Percentiles rank a stretch among this genome's conserved stretches.
These are phyloP conservation scores for Nemopilema nomurai DNA, from an alignment of 30 jellyfish, hydroid and myxozoan genomes.

Conservation along the genomic window DNA sequence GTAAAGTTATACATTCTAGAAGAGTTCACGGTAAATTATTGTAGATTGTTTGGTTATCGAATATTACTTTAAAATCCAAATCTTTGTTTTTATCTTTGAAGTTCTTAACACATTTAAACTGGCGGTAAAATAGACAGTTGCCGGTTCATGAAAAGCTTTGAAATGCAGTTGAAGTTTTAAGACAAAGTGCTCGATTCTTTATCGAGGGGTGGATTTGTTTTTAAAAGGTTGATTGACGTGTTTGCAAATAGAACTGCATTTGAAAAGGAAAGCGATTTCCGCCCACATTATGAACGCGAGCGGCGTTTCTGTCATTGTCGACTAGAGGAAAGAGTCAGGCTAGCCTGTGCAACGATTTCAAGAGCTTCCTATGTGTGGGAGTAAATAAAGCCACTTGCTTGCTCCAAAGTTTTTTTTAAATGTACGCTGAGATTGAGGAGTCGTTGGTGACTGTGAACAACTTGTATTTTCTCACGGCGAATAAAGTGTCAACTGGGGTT, in stretches of 20 bases:
- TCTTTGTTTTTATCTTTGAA: not conserved
- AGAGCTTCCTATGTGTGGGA: conserved; percentile 44
- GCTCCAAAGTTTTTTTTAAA: conserved; percentile 8
- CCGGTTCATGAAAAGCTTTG: conserved; percentile 14
- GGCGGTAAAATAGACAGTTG: conserved; percentile 5
- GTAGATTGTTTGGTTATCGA: conserved; percentile 43
- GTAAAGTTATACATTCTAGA: not conserved
- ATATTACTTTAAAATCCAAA: conserved; percentile 18
- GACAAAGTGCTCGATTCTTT: not conserved
- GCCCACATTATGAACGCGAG: conserved; percentile 47
- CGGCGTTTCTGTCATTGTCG: conserved; percentile 49
- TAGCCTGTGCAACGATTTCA: conserved; percentile 12
- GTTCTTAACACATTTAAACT: not conserved
- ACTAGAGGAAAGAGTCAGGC: conserved; percentile 22
- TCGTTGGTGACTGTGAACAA: not conserved
- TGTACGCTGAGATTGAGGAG: not conserved
- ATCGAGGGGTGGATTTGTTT: conserved; percentile 47
- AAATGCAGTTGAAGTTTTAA: conserved; percentile 21
- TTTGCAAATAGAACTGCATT: conserved; percentile 44
- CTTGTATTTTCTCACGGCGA: not conserved
- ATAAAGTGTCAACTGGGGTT: too few species aligned
- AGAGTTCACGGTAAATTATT: conserved; percentile 47
- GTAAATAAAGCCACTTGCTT: conserved; percentile 4
- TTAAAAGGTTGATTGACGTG: conserved; percentile 33
- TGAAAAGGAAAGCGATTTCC: conserved; percentile 63